A percentile compares a stretch with the other conserved stretches of the same genome.
phyloP scores from a whole-genome alignment of 2,888 invertebrate species.

The Baccha elongata region DNA sequence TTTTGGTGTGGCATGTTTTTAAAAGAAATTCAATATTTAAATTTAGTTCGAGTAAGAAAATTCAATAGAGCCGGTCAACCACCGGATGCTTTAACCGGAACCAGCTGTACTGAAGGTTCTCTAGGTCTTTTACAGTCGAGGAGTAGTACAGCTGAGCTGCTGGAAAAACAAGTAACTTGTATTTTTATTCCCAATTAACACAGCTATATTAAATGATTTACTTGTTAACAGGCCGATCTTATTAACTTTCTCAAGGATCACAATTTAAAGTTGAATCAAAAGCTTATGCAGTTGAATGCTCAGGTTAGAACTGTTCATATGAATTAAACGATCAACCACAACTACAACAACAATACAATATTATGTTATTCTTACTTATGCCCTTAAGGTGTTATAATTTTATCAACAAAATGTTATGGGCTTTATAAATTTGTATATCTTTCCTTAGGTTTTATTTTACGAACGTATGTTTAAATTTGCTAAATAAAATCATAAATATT shows the following conservation, averaged over 20 bases:
- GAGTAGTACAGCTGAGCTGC: constrained; percentile 84
- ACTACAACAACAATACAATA: constrained; percentile 16
- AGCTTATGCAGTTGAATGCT: constrained; percentile 85
- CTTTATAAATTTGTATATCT: neutral
- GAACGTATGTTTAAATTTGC: neutral
- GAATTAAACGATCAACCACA: constrained; percentile 5
- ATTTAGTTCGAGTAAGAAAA: constrained; percentile 84
- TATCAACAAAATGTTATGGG: constrained; percentile 1
- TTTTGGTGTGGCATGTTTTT: neutral
- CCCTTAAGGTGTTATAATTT: constrained; percentile 1
- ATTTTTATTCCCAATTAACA: neutral
- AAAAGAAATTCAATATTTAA: neutral
- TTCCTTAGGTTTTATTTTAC: neutral
- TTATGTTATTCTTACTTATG: constrained; percentile 1
- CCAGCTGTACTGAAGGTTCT: constrained; percentile 78
- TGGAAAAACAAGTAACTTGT: constrained; percentile 86
- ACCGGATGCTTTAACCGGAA: constrained; percentile 86
- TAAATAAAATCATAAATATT: neutral
- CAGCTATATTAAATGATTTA: neutral
- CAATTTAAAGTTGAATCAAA: constrained; percentile 86
- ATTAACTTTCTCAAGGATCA: constrained; percentile 87
- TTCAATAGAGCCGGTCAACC: constrained; percentile 85
- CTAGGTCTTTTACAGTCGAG: constrained; percentile 82
- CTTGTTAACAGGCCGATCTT: constrained; percentile 84
- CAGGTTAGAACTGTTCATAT: constrained; percentile 80